Evolutionary conservation across 2,888 invertebrate genomes (phyloP).

Genomic region (Silvanus unidentatus): DNA sequence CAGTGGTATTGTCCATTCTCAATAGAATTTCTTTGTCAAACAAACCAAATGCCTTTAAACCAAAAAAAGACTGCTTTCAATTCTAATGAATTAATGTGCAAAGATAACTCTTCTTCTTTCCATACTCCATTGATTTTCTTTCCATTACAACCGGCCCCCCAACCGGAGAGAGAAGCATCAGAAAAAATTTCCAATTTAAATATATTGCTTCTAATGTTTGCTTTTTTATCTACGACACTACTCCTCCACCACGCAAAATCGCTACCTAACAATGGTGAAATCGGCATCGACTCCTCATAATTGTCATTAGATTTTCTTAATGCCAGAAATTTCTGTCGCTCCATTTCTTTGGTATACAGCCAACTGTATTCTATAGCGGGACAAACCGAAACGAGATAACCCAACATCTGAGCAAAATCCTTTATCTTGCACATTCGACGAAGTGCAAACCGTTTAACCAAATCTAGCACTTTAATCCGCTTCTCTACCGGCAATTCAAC

Average conservation of each 20-base stretch:
- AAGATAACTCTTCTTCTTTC: conserved; percentile 10
- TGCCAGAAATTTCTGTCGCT: conserved; percentile 7
- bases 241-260: conserved; percentile 16
- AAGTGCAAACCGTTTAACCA: too few species aligned
- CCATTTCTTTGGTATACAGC: conserved; percentile 7
- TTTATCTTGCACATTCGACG: background rate
- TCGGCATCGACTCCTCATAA: conserved; percentile 5
- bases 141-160: conserved; percentile 18
- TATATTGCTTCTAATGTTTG: background rate
- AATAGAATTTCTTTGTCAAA: conserved; percentile 15
- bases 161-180: conserved; percentile 22
- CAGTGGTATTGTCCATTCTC: conserved; percentile 22
- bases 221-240: conserved; percentile 7
- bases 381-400: conserved; percentile 6
- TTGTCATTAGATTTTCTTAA: conserved; percentile 2
- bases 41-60: conserved; percentile 16
- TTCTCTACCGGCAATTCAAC: conserved; percentile 6
- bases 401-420: conserved; percentile 5
- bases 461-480: background rate
- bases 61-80: conserved; percentile 20
- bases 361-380: conserved; percentile 9
- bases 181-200: conserved; percentile 22
- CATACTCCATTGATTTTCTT: conserved; percentile 17
- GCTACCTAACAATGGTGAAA: conserved; percentile 2
- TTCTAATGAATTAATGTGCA: conserved; percentile 24